Evolutionary conservation across 2,113 vertebrate genomes (phyloP), one percentile per base, ranked within the genome.

Genomic region (Dinomys branickii): DNA sequence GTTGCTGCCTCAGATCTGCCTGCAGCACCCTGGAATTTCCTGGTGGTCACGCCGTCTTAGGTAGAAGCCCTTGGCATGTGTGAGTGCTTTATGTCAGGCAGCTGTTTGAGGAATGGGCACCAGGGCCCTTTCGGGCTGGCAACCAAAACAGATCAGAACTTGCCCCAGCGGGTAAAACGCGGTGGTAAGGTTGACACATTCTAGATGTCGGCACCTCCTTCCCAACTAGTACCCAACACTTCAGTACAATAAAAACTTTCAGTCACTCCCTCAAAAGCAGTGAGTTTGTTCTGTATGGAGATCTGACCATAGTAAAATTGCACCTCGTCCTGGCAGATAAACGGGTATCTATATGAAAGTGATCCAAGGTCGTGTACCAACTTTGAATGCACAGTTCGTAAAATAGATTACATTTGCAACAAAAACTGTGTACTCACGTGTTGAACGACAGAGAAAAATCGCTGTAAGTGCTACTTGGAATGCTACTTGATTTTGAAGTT

Each of bases 61-160:
- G 10, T 52, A 5, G 59, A 22, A 20, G 7, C n/a, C 13, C 35
- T 35, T 17, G 0, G 47, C 38, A n/a, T 77, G 12, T 8, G 12
- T 52, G 35, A 26, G 33, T 1, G 41, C 20, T 61, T 52, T 0
- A 9, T 13, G 30, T 58, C 44, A 59, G 44, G 24, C 50, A 47
- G 63, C 85, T 82, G 1, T 82, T 54, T 54, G 58, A 58, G 67
- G 22, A 47, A 12, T 1, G 5, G 22, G 83, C 81, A 86, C 22
- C 4, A 5, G 44, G n/a, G 30, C 61, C 41, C 69, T 67, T 65
- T 47, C 20, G 1, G 26, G 28, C 33, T 56, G 30, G 30, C 85
- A 67, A 41, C 61, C 80, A 59, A 87, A 90, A 84, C 52, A 80
- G n/a, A 75, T 91, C 83, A 93, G 93, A 94, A 92, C 77, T 80